Conservation (phyloP, 2,113 vertebrate genomes). For the Zosterops borbonicus region DNA sequence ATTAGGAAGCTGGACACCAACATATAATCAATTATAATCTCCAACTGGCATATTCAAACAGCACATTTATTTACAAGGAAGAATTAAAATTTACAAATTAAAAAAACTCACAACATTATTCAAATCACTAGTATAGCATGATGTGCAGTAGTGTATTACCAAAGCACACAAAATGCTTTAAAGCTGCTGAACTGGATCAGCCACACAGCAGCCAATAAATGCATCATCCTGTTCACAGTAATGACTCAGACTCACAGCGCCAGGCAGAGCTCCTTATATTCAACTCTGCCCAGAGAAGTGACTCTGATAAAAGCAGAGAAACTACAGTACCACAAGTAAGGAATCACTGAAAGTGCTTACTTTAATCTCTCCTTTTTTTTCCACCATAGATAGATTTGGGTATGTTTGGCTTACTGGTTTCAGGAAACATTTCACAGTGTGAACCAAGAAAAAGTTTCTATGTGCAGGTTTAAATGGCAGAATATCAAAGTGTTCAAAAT, state of each 20-base stretch:
- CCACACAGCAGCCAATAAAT: background rate
- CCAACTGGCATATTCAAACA: background rate
- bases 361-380: background rate
- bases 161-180: background rate
- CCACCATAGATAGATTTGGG: rapidly evolving
- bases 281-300: background rate
- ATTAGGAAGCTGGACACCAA: background rate
- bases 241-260: conserved; percentile 26
- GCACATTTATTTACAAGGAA: background rate
- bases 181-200: conserved; percentile 38
- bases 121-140: background rate
- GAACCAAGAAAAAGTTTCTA: background rate
- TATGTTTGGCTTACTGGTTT: background rate
- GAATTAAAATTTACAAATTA: background rate
- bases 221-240: conserved; percentile 14
- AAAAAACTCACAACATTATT: background rate
- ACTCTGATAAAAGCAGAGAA: background rate
- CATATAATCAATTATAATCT: background rate
- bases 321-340: background rate
- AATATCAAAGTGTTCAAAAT: background rate
- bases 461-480: background rate
- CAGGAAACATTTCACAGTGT: background rate
- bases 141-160: background rate
- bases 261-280: background rate
- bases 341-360: background rate